A percentile compares a stretch with the other conserved stretches of the same genome.
Conservation (phyloP, 1,140 invertebrate genomes). For the Aethina tumida region DNA sequence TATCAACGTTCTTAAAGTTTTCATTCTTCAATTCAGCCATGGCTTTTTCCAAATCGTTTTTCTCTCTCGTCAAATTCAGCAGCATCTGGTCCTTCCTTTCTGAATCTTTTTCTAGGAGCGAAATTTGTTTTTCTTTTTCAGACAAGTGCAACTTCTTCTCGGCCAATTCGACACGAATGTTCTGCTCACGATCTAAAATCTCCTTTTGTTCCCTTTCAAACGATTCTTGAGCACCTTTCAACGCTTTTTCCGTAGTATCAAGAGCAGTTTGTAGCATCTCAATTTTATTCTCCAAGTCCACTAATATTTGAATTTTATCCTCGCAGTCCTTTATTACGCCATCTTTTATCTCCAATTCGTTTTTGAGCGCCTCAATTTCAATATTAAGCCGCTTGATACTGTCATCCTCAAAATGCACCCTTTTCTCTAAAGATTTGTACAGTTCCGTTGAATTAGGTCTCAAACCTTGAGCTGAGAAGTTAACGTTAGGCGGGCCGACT, state of each 20-base stretch:
- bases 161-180: slow-evolving; percentile 44
- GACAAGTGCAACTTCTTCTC: slow-evolving; percentile 44
- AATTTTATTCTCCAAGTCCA: slow-evolving; percentile 45
- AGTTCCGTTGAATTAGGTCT: slow-evolving; percentile 29
- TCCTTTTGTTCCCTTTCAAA: slow-evolving; percentile 48
- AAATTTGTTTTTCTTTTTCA: slow-evolving; percentile 45
- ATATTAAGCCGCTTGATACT: slow-evolving; percentile 10
- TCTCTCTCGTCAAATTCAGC: slow-evolving; percentile 46
- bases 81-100: slow-evolving; percentile 49
- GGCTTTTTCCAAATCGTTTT: slow-evolving; percentile 30
- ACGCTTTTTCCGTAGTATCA: slow-evolving; percentile 39
- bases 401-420: slow-evolving; percentile 30
- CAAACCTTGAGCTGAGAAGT: neutral
- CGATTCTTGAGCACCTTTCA: slow-evolving; percentile 43
- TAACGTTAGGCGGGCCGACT: slow-evolving; percentile 16
- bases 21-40: slow-evolving; percentile 15
- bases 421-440: slow-evolving; percentile 25
- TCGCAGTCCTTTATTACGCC: slow-evolving; percentile 17
- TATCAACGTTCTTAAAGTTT: slow-evolving; percentile 21
- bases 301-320: slow-evolving; percentile 30
- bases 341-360: slow-evolving; percentile 17
- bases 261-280: slow-evolving; percentile 42
- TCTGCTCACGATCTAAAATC: slow-evolving; percentile 42
- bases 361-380: slow-evolving; percentile 17
- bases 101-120: slow-evolving; percentile 46